A percentile compares a stretch with the other conserved stretches of the same genome.
Evolutionary conservation across 2,888 invertebrate genomes (phyloP).

Genomic region (Allacma fusca): DNA sequence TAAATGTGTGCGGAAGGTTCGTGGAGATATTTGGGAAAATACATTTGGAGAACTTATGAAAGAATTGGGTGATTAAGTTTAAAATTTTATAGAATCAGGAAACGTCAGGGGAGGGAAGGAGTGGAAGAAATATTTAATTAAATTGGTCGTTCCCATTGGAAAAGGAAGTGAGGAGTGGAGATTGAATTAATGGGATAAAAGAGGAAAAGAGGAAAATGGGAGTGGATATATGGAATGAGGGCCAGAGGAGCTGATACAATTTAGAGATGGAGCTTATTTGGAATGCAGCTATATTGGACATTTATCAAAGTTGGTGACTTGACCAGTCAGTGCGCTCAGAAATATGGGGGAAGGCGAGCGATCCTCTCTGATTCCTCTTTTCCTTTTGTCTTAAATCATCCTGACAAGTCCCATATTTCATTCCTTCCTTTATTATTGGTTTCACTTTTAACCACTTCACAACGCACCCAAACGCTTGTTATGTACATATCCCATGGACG

Average conservation of each 20-base stretch:
- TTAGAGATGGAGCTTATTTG: conserved; percentile 7
- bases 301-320: conserved; percentile 22
- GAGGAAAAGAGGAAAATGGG: too few relatives aligned
- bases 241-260: conserved; percentile 2
- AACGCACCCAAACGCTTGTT: neutral
- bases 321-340: neutral
- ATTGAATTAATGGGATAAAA: too few relatives aligned
- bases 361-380: conserved; percentile 15
- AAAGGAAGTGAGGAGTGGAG: too few relatives aligned
- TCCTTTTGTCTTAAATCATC: conserved; percentile 37
- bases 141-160: too few relatives aligned
- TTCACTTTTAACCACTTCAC: conserved; percentile 16
- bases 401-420: conserved; percentile 28
- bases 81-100: too few relatives aligned
- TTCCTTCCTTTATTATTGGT: conserved; percentile 19
- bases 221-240: neutral
- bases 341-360: conserved; percentile 9
- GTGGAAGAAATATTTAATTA: too few relatives aligned
- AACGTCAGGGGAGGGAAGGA: too few relatives aligned
- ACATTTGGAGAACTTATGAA: too few relatives aligned
- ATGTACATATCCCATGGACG: neutral
- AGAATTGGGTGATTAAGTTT: too few relatives aligned
- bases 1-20: too few relatives aligned
- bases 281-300: conserved; percentile 8
- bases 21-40: too few relatives aligned